Conservation (phyloP, 2,797 vertebrate species). For the Girardinus metallicus region DNA sequence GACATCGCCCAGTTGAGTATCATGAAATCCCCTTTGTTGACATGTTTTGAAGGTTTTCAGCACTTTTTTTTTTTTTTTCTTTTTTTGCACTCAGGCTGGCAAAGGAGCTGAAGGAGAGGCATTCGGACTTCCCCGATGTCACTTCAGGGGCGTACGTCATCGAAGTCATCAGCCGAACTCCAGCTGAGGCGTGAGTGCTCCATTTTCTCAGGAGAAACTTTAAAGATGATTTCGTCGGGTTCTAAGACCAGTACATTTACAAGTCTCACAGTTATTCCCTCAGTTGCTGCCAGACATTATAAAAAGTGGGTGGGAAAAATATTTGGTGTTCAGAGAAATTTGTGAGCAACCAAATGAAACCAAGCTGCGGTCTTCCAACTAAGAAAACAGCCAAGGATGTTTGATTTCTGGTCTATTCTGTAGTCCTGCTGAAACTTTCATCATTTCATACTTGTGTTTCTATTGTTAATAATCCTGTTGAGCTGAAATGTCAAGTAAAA, state of each 20-base stretch:
- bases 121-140: constrained; percentile 92
- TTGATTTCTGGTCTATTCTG: background rate
- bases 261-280: background rate
- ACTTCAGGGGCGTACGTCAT: constrained; percentile 94
- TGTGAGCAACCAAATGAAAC: background rate
- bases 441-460: background rate
- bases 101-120: constrained; percentile 89
- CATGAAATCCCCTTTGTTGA: background rate
- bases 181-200: constrained; percentile 90
- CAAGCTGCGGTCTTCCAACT: background rate
- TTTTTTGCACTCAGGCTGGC: constrained; percentile 52
- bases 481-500: background rate
- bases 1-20: background rate
- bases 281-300: background rate
- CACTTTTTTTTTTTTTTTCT: background rate
- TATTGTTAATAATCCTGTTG: background rate
- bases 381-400: background rate
- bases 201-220: background rate
- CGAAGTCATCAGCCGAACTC: constrained; percentile 93
- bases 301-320: background rate
- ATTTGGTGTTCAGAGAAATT: background rate
- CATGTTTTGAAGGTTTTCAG: background rate
- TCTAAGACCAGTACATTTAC: background rate
- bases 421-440: background rate
- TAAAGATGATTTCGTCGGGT: background rate